Evolutionary conservation across 2,888 invertebrate genomes (phyloP).

Genomic region (Colletes collaris): DNA sequence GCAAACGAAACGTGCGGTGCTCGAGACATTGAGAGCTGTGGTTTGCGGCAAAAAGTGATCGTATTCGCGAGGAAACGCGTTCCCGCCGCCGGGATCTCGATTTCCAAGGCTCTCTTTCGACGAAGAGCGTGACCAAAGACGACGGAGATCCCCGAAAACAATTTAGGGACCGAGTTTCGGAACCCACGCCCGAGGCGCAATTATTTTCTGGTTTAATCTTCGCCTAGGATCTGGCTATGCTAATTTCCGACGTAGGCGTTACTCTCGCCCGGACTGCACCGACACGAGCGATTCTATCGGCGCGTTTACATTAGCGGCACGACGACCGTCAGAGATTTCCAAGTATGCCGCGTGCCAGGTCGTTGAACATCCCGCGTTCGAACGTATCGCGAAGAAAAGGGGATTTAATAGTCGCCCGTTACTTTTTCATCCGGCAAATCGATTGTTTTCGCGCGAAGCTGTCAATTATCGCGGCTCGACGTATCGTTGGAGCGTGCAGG

Average conservation of each 20-base stretch:
- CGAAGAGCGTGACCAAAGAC: no score
- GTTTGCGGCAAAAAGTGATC: no score
- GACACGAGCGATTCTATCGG: slow-evolving; percentile 64
- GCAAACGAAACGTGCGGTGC: no score
- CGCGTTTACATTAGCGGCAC: slow-evolving; percentile 62
- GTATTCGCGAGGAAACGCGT: no score
- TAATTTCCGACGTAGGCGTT: slow-evolving; percentile 69
- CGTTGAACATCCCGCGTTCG: slow-evolving; percentile 59
- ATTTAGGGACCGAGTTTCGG: slow-evolving; percentile 41
- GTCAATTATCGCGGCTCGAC: no score
- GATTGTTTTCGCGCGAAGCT: neutral
- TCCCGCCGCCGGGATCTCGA: no score
- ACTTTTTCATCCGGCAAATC: slow-evolving; percentile 31
- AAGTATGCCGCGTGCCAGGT: slow-evolving; percentile 42
- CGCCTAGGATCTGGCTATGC: slow-evolving; percentile 61
- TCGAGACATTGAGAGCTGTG: no score
- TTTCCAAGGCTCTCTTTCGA: no score
- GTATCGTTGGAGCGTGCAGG: no score
- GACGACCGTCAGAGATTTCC: slow-evolving; percentile 49
- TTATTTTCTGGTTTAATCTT: slow-evolving; percentile 54
- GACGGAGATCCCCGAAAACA: neutral
- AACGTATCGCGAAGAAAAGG: slow-evolving; percentile 63
- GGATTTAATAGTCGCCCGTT: slow-evolving; percentile 46
- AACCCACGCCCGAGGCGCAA: slow-evolving; percentile 27
- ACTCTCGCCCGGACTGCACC: slow-evolving; percentile 52